phyloP scores from a whole-genome alignment of 2,113 vertebrate genomes.

The Sminthopsis crassicaudata region DNA sequence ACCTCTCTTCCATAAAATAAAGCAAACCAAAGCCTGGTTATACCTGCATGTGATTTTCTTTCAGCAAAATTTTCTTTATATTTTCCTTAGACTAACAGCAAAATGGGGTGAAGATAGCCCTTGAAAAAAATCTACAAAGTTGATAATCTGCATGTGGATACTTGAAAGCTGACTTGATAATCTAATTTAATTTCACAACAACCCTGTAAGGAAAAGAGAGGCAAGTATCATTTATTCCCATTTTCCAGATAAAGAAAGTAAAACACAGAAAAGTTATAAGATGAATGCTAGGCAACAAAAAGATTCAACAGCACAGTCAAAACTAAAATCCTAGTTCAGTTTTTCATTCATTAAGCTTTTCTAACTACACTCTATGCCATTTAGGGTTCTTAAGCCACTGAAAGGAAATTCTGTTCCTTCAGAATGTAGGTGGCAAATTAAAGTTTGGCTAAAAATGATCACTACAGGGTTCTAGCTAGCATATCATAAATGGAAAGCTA shows the following conservation, averaged over 20 bases:
- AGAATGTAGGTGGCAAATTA: background rate
- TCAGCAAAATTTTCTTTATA: conserved; percentile 25
- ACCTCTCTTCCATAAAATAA: conserved; percentile 21
- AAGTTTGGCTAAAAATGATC: background rate
- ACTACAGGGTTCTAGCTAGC: background rate
- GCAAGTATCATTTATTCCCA: background rate
- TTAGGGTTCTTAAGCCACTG: background rate
- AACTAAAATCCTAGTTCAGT: background rate
- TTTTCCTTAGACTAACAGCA: background rate
- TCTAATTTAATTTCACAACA: background rate
- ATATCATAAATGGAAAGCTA: background rate
- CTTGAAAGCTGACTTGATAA: background rate
- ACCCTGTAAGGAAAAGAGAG: background rate
- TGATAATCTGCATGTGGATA: background rate
- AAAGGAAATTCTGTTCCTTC: background rate
- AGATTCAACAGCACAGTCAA: background rate
- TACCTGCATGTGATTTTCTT: background rate
- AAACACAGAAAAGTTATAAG: background rate
- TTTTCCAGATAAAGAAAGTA: background rate
- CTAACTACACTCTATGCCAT: background rate
- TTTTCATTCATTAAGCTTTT: background rate
- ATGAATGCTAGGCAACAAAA: background rate
- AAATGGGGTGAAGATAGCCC: background rate
- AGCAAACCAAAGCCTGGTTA: background rate
- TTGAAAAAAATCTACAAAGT: background rate